Evolutionary conservation across 2,888 invertebrate genomes (phyloP).

Genomic region (Drosophila peninsularis): DNA sequence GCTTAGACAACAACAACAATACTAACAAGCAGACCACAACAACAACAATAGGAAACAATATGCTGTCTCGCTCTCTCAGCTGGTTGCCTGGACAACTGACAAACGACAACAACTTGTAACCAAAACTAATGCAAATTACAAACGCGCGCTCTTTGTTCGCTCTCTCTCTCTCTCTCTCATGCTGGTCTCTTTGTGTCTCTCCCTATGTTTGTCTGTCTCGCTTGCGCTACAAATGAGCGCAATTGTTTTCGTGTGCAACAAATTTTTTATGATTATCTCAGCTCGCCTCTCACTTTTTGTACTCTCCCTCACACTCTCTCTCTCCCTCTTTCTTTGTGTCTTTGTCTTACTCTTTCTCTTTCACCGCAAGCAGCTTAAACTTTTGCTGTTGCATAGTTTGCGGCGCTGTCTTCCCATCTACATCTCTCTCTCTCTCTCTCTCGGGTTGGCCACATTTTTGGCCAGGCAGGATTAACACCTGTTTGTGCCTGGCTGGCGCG

Average conservation of each 20-base stretch:
- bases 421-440: background rate
- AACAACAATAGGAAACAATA: background rate
- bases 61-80: slow-evolving; percentile 39
- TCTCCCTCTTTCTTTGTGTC: background rate
- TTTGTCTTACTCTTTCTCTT: background rate
- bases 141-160: slow-evolving; percentile 14
- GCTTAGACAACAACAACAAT: slow-evolving; percentile 59
- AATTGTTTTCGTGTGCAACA: slow-evolving; percentile 70
- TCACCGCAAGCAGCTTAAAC: slow-evolving; percentile 61
- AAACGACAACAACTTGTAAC: slow-evolving; percentile 72
- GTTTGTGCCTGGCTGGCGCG: slow-evolving; percentile 64
- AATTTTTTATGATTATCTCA: slow-evolving; percentile 75
- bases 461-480: slow-evolving; percentile 77
- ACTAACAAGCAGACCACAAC: slow-evolving; percentile 5
- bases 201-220: slow-evolving; percentile 12
- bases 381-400: slow-evolving; percentile 52
- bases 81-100: slow-evolving; percentile 68
- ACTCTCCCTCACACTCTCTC: background rate
- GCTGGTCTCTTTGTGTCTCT: background rate
- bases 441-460: slow-evolving; percentile 25
- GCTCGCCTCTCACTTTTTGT: slow-evolving; percentile 18
- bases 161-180: background rate
- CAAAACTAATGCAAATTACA: slow-evolving; percentile 71
- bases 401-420: slow-evolving; percentile 21
- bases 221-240: slow-evolving; percentile 66